Evolutionary conservation across 2,113 vertebrate species (phyloP).

Genomic region (Oncorhynchus nerka): DNA sequence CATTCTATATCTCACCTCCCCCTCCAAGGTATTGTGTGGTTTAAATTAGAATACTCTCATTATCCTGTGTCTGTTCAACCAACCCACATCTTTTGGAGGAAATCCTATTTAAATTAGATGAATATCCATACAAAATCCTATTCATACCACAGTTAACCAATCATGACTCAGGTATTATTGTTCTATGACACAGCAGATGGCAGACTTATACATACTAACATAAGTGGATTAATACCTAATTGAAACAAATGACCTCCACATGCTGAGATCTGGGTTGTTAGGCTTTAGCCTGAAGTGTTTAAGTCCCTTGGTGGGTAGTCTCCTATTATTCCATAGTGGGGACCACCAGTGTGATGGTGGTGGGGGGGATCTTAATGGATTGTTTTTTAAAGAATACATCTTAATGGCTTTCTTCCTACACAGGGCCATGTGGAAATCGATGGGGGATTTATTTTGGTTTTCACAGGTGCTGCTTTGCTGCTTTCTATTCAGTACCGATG

Average conservation of each 20-base stretch:
- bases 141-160: not conserved
- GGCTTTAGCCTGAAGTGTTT: slow-evolving; percentile 3
- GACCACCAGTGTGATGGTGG: not conserved
- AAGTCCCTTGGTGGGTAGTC: slow-evolving; percentile 11
- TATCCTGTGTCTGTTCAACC: not conserved
- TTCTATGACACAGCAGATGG: not conserved
- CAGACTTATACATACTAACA: not conserved
- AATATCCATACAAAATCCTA: not conserved
- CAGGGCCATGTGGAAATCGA: slow-evolving; percentile 6
- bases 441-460: slow-evolving; percentile 40
- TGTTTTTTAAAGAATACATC: too few relatives aligned
- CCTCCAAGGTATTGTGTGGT: not conserved
- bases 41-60: not conserved
- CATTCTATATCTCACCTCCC: slow-evolving; percentile 25
- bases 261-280: too few relatives aligned
- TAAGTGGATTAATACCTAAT: not conserved
- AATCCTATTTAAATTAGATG: not conserved
- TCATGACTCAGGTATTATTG: not conserved
- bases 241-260: not conserved
- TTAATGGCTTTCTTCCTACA: slow-evolving; percentile 39
- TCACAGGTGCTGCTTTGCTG: slow-evolving; percentile 16
- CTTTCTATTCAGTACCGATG: not conserved
- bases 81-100: not conserved
- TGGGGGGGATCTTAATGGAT: not conserved
- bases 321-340: slow-evolving; percentile 11